Evolutionary conservation across 2,888 invertebrate species (phyloP).

Genomic region (Pyrocoelia pectoralis): DNA sequence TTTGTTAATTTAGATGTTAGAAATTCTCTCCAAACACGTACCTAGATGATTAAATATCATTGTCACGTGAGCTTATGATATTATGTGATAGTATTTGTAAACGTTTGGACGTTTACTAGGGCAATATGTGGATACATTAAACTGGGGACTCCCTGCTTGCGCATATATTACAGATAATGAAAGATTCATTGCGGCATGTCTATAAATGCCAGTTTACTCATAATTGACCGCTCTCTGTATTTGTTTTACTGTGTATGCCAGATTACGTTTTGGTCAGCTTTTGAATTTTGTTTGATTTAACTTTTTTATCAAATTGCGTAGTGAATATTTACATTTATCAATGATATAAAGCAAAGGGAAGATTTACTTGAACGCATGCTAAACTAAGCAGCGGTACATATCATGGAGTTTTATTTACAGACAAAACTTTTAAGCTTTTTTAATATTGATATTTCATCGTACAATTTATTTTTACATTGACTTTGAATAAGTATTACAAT

Average conservation of each 20-base stretch:
- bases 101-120: constrained; percentile 9
- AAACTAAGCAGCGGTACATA: too few species aligned
- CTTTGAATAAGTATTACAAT: too few species aligned
- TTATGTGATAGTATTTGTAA: constrained; percentile 10
- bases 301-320: constrained; percentile 3
- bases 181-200: constrained; percentile 10
- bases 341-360: too few species aligned
- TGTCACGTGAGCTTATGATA: constrained; percentile 11
- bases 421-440: too few species aligned
- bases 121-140: constrained; percentile 10
- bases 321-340: too few species aligned
- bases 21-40: constrained; percentile 5
- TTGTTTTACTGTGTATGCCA: constrained; percentile 4
- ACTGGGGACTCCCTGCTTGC: constrained; percentile 8
- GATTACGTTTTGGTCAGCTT: constrained; percentile 7
- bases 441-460: too few species aligned
- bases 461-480: too few species aligned
- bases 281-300: neutral
- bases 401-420: too few species aligned
- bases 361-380: too few species aligned
- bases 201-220: constrained; percentile 7
- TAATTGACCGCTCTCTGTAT: constrained; percentile 6
- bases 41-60: constrained; percentile 6
- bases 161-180: constrained; percentile 12
- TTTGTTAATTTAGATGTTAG: constrained; percentile 9